Evolutionary conservation across 2,888 invertebrate species (phyloP).

Genomic region (Drosophila falleni): DNA sequence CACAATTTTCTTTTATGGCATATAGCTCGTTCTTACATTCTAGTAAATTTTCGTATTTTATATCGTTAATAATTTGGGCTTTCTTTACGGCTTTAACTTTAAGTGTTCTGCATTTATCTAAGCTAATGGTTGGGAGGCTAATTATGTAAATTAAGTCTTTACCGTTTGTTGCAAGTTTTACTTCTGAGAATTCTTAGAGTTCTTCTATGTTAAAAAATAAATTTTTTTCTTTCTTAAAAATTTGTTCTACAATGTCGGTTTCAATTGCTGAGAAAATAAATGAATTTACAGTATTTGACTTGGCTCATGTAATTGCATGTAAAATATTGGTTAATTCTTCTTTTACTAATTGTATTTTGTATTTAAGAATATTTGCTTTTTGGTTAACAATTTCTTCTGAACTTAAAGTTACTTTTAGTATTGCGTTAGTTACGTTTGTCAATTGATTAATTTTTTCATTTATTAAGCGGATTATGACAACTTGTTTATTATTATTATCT

Average conservation of each 20-base stretch:
- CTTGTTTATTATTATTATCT: background rate
- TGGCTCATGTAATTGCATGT: no score
- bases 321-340: no score
- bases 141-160: background rate
- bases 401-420: background rate
- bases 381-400: background rate
- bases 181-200: no score
- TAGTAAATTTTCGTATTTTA: background rate
- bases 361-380: background rate
- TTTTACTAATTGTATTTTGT: background rate
- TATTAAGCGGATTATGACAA: background rate
- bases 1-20: conserved; percentile 1
- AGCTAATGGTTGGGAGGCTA: background rate
- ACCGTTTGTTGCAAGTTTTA: background rate
- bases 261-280: background rate
- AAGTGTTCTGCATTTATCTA: background rate
- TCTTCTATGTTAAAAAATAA: no score
- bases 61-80: background rate
- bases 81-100: background rate
- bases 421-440: background rate
- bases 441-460: background rate
- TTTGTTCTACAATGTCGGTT: background rate
- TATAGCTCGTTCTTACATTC: background rate
- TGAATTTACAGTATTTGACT: no score
- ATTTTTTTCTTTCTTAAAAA: background rate